These are phyloP conservation scores for Sarcophaga subvicina DNA, from an alignment of 2,888 invertebrate genomes.

Conservation along the genomic window DNA sequence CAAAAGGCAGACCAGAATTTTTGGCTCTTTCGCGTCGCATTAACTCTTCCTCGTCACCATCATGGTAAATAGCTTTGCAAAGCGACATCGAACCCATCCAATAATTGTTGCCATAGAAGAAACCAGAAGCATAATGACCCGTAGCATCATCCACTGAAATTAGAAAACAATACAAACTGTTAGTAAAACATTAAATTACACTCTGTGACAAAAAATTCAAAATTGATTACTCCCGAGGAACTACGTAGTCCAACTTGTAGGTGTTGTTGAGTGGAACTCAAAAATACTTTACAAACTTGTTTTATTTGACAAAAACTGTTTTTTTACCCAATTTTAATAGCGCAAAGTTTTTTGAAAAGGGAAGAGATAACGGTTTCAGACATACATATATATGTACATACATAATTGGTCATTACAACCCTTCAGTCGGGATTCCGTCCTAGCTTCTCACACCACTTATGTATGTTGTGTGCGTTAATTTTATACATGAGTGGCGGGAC, in stretches of 20 bases:
- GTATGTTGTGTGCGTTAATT: no score
- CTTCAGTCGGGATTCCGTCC: no score
- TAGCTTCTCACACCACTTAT: no score
- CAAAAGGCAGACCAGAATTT: constrained; percentile 79
- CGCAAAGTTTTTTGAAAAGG: no score
- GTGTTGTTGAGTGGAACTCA: no score
- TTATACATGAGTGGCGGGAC: no score
- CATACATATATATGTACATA: no score
- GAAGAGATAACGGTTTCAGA: no score
- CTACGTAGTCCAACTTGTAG: background rate
- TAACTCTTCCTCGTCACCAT: constrained; percentile 76
- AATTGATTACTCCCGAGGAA: background rate
- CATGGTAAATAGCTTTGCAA: constrained; percentile 86
- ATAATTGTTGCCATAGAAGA: constrained; percentile 92
- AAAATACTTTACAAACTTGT: no score
- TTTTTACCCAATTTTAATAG: no score
- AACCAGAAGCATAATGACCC: constrained; percentile 89
- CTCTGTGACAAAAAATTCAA: background rate
- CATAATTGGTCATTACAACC: no score
- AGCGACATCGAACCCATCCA: constrained; percentile 90
- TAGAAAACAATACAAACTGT: constrained; percentile 58
- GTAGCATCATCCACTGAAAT: constrained; percentile 87
- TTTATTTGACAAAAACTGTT: no score
- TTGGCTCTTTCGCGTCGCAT: constrained; percentile 59
- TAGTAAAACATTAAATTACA: background rate